phyloP scores from a whole-genome alignment of 2,113 vertebrate genomes.

The Catharus bicknelli region DNA sequence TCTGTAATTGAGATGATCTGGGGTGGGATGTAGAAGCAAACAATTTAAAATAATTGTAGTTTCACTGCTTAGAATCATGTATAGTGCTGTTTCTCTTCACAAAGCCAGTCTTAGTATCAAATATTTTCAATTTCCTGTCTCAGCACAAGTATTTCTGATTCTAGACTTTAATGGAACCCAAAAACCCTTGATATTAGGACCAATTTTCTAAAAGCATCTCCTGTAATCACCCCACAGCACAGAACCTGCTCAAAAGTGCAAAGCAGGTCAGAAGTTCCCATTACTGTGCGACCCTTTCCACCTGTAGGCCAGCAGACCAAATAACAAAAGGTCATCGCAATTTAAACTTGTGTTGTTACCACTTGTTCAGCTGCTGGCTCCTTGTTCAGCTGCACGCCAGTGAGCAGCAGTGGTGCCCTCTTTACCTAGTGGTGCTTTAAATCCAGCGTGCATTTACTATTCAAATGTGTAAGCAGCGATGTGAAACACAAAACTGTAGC shows the following conservation, averaged over 20 bases:
- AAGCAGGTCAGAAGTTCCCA: not conserved
- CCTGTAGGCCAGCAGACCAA: not conserved
- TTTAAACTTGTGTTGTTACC: not conserved
- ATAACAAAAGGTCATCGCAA: not conserved
- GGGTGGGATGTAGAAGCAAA: not conserved
- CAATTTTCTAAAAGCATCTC: not conserved
- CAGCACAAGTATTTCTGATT: not conserved
- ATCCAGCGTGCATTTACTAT: not conserved
- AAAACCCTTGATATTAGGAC: not conserved
- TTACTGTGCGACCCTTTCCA: not conserved
- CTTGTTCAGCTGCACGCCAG: not conserved
- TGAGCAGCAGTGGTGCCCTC: not conserved
- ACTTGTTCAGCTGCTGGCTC: not conserved
- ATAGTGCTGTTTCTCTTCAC: not conserved
- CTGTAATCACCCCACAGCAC: not conserved
- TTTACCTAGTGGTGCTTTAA: not conserved
- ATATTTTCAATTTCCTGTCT: not conserved
- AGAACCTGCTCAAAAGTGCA: not conserved
- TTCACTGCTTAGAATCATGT: not conserved
- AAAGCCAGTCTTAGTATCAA: not conserved
- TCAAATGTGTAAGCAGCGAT: not conserved
- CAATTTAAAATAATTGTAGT: not conserved
- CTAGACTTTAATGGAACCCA: not conserved
- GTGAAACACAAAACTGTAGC: not conserved
- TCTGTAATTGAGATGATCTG: not conserved